Evolutionary conservation across 1,140 invertebrate genomes (phyloP).

Genomic region (Diabrotica virgifera): DNA sequence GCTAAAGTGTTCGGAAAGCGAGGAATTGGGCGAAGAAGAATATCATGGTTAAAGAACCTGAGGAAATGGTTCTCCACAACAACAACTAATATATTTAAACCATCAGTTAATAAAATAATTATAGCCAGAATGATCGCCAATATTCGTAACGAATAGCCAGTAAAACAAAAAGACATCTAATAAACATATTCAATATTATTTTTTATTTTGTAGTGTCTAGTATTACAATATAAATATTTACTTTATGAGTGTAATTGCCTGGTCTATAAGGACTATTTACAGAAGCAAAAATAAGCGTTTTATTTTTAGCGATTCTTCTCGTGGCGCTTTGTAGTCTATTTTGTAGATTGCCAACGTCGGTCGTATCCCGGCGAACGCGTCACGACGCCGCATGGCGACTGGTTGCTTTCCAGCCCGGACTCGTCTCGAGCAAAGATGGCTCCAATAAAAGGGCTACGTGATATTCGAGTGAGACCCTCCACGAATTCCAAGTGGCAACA

Average conservation of each 20-base stretch:
- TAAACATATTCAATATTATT: too few species aligned
- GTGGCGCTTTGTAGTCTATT: slow-evolving; percentile 33
- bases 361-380: not conserved
- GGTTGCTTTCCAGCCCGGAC: slow-evolving; percentile 31
- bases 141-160: too few species aligned
- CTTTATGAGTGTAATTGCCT: not conserved
- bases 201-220: too few species aligned
- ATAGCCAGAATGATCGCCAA: too few species aligned
- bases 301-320: slow-evolving; percentile 17
- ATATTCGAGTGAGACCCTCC: slow-evolving; percentile 36
- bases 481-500: slow-evolving; percentile 41
- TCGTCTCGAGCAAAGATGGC: slow-evolving; percentile 34
- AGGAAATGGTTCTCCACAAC: too few species aligned
- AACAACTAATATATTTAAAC: too few species aligned
- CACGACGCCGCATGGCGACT: slow-evolving; percentile 25
- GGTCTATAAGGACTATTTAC: not conserved
- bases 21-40: too few species aligned
- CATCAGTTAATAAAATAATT: too few species aligned
- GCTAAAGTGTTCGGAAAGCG: too few species aligned
- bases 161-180: too few species aligned
- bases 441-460: slow-evolving; percentile 42
- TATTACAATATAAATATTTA: too few species aligned
- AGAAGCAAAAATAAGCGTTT: slow-evolving; percentile 12
- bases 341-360: slow-evolving; percentile 32
- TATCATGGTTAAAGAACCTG: too few species aligned